Percentiles rank a stretch among this genome's conserved stretches.
phyloP scores from a whole-genome alignment of 2,888 invertebrate genomes.

The Dorcus hopei region DNA sequence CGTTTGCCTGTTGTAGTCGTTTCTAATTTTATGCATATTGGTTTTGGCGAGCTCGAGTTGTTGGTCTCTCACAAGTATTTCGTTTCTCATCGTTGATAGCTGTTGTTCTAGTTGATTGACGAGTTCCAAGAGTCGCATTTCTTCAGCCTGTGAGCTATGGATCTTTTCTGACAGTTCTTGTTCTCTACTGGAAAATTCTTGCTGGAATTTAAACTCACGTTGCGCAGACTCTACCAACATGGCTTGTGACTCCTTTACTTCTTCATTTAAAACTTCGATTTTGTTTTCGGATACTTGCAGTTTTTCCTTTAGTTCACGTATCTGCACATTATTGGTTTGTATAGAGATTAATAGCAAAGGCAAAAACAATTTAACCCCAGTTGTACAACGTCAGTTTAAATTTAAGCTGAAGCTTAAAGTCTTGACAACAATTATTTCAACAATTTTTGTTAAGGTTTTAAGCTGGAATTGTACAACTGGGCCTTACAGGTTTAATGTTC shows the following conservation, averaged over 20 bases:
- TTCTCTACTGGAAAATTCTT: constrained; percentile 26
- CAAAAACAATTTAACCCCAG: too few relatives aligned
- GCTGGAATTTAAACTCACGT: constrained; percentile 17
- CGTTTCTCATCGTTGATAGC: constrained; percentile 25
- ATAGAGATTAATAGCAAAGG: too few relatives aligned
- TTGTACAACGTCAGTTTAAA: too few relatives aligned
- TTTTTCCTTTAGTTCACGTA: constrained; percentile 33
- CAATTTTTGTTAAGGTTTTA: too few relatives aligned
- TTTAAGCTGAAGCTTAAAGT: too few relatives aligned
- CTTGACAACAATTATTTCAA: too few relatives aligned
- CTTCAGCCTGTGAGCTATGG: constrained; percentile 21
- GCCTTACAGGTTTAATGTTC: too few relatives aligned
- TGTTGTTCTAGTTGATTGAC: constrained; percentile 30
- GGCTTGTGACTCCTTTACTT: constrained; percentile 17
- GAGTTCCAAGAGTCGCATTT: constrained; percentile 23
- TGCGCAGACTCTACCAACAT: constrained; percentile 13
- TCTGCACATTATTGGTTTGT: constrained; percentile 20
- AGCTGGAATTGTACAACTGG: too few relatives aligned
- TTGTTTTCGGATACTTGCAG: constrained; percentile 26
- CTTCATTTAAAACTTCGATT: constrained; percentile 16
- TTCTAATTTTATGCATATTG: constrained; percentile 24
- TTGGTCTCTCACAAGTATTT: constrained; percentile 26
- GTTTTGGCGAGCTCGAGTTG: constrained; percentile 31
- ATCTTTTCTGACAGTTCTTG: constrained; percentile 32
- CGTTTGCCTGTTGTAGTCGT: constrained; percentile 21